A percentile compares a stretch with the other conserved stretches of the same genome.
phyloP scores from a whole-genome alignment of 2,888 invertebrate genomes.

The Neoitamus cyanurus region DNA sequence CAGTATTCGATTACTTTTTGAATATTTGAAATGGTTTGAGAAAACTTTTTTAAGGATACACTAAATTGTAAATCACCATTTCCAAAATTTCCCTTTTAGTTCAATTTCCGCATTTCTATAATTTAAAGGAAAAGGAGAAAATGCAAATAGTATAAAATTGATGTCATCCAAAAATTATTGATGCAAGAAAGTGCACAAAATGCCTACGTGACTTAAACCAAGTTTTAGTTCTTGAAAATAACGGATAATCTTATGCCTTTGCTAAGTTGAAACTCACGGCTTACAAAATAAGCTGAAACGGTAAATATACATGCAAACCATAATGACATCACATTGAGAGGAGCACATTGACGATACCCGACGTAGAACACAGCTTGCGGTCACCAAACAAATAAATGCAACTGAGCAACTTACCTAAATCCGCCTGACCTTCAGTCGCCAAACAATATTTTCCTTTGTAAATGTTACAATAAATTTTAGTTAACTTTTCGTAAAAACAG shows the following conservation, averaged over 20 bases:
- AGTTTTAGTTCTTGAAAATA: not conserved
- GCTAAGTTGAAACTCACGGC: not conserved
- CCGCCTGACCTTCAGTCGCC: not conserved
- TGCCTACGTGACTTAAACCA: not conserved
- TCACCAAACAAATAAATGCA: not conserved
- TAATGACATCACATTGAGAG: not conserved
- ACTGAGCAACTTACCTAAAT: not conserved
- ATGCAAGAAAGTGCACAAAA: no score
- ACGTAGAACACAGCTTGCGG: not conserved
- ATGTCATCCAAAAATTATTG: no score
- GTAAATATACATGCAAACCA: not conserved
- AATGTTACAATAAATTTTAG: constrained; percentile 12
- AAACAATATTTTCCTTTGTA: constrained; percentile 8
- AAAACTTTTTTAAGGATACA: no score
- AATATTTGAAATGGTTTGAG: no score
- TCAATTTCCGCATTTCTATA: no score
- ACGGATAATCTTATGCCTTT: not conserved
- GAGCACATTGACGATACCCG: not conserved
- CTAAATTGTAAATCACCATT: no score
- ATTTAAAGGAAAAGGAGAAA: no score
- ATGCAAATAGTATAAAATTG: no score
- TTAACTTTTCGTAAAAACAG: constrained; percentile 15
- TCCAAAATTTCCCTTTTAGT: no score
- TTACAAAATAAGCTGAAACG: not conserved
- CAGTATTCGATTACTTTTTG: no score